Conservation (phyloP, 2,888 invertebrate genomes). For the Galerucella calmariensis region DNA sequence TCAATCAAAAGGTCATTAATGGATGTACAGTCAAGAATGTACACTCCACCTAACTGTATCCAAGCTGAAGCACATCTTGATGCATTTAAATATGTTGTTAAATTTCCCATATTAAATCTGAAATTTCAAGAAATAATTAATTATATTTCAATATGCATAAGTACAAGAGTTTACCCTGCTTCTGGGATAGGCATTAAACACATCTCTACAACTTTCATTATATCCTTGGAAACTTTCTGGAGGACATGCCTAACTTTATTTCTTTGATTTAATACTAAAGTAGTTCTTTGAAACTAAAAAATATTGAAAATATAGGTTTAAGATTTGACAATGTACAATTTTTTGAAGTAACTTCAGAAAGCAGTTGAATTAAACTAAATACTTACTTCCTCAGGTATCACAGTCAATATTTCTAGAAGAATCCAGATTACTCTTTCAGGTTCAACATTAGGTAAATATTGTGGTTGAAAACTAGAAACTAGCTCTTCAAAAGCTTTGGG, state of each 20-base stretch:
- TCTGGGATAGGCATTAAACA: slow-evolving; percentile 61
- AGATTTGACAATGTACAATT: too few species aligned
- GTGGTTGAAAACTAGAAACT: slow-evolving; percentile 67
- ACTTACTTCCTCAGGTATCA: slow-evolving; percentile 88
- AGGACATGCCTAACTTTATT: slow-evolving; percentile 62
- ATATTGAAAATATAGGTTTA: slow-evolving; percentile 4
- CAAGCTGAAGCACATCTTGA: slow-evolving; percentile 71
- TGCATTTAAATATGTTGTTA: slow-evolving; percentile 68
- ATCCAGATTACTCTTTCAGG: slow-evolving; percentile 73
- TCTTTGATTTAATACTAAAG: slow-evolving; percentile 62
- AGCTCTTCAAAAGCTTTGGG: slow-evolving; percentile 80
- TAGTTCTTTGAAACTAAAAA: slow-evolving; percentile 65
- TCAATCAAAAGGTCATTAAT: slow-evolving; percentile 61
- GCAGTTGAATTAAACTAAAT: slow-evolving; percentile 43
- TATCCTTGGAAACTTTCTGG: slow-evolving; percentile 64
- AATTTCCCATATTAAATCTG: slow-evolving; percentile 63
- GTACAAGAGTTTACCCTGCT: slow-evolving; percentile 52
- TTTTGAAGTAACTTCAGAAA: too few species aligned
- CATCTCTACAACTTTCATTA: slow-evolving; percentile 64
- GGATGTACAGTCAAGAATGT: slow-evolving; percentile 60
- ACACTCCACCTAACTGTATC: slow-evolving; percentile 70
- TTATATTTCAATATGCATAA: background rate
- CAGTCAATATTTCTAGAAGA: slow-evolving; percentile 84
- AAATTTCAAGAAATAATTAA: slow-evolving; percentile 32
- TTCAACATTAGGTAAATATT: slow-evolving; percentile 70